A percentile compares a stretch with the other conserved stretches of the same genome.
phyloP scores from a whole-genome alignment of 2,797 vertebrate genomes.

The Tadarida brasiliensis region DNA sequence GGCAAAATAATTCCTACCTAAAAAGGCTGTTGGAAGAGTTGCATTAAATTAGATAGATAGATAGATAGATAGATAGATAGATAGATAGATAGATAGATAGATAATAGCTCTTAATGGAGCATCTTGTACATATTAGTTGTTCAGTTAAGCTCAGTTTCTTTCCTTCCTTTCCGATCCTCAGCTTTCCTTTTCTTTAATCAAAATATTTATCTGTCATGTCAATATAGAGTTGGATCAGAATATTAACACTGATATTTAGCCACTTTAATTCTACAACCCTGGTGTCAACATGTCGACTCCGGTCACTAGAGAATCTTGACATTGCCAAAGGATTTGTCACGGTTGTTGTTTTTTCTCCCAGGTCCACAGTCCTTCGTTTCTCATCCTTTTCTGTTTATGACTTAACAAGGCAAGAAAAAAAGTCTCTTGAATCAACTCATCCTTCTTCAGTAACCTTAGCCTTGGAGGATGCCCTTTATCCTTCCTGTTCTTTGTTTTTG shows the following conservation, averaged over 20 bases:
- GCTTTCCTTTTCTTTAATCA: background rate
- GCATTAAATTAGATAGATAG: no score
- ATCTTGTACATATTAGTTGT: background rate
- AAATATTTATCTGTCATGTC: background rate
- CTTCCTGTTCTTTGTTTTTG: background rate
- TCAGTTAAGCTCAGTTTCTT: background rate
- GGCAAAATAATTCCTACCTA: background rate
- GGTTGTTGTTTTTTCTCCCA: background rate
- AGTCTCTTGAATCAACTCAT: background rate
- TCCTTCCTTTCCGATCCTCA: background rate
- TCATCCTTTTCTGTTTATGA: background rate
- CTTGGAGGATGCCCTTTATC: background rate
- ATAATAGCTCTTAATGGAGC: background rate
- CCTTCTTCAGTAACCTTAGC: background rate
- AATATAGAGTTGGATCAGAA: background rate
- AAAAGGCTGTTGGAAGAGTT: background rate
- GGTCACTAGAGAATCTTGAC: background rate
- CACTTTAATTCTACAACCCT: background rate
- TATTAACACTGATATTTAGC: background rate
- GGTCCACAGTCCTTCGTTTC: background rate
- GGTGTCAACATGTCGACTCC: background rate
- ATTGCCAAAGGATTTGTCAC: background rate
- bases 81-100: no score
- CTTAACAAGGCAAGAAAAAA: background rate
- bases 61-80: no score